Base-by-base conservation (phyloP, 2,113 vertebrate genomes). In the Tychaedon coryphoeus region DNA sequence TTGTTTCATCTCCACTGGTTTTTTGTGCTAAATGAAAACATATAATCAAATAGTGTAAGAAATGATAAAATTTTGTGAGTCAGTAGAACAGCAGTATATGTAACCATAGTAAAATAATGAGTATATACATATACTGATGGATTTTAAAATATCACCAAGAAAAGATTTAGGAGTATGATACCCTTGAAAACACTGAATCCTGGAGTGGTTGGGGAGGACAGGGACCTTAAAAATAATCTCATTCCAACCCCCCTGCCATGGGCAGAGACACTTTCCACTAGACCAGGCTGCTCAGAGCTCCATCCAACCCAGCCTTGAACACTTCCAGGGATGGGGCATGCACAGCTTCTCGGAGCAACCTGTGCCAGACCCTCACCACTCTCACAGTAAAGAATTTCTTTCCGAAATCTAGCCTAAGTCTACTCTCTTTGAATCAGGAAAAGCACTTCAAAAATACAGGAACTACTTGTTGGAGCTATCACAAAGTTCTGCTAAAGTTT, bases 331-430 rank as follows among this genome's bases (percentile, higher is more conserved):
- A 31, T 40, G 19, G 2, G 1, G 1, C 11, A 74, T 1, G 6
- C 13, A 60, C 17, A 19, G 9, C 5, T 53, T 33, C 33, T 69
- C 33, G 33, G 33, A 8, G 2, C 5, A 51, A 12, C 24, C 7
- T 40, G 7, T n/a, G 0, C n/a, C 53, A 60, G 28, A 0, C 19
- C 11, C 14, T 67, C 24, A 53, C 13, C 28, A n/a, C 5, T 2
- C 19, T 40, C 24, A n/a, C 8, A 58, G 23, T 2, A 8, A 45
- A 29, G 4, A 60, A 18, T 19, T 60, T 25, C 1, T 82, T 60
- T 22, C 24, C 6, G 34, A 23, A 53, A 22, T 61, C 14, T 60
- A 29, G n/a, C 4, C 10, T n/a, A 40, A 67, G 60, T 15, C 16
- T 60, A 14, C 13, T n/a, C 16, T 24, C 5, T 40, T 72, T 80